Conservation (phyloP, 1,140 invertebrate genomes). For the Heliconius congener region DNA sequence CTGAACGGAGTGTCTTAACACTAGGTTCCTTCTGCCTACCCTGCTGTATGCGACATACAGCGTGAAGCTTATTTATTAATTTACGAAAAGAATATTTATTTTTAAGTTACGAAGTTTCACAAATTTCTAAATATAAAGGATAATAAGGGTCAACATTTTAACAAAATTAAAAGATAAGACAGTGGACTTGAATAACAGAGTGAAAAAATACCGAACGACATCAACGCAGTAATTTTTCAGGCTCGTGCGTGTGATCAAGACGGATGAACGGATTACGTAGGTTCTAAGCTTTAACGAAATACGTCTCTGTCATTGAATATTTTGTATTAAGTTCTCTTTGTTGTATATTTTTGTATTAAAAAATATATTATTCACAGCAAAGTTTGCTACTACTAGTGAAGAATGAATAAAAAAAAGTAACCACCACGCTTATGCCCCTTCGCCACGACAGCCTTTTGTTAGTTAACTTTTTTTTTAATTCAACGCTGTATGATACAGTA, state of each 20-base stretch:
- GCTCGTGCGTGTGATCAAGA: constrained; percentile 43
- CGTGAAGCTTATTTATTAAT: too few species aligned
- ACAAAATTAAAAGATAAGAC: constrained; percentile 18
- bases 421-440: too few species aligned
- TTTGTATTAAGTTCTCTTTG: neutral
- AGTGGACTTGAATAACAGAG: constrained; percentile 17
- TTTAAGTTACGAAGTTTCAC: neutral
- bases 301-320: constrained; percentile 9
- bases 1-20: too few species aligned
- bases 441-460: too few species aligned
- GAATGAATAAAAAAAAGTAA: too few species aligned
- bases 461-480: too few species aligned
- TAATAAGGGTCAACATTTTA: neutral
- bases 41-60: too few species aligned
- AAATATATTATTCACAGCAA: neutral
- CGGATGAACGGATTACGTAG: constrained; percentile 42
- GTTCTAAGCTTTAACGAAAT: constrained; percentile 38
- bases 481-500: too few species aligned
- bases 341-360: neutral
- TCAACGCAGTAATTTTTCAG: constrained; percentile 46
- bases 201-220: constrained; percentile 33
- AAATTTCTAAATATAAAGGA: neutral
- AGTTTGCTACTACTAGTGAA: too few species aligned
- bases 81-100: neutral
- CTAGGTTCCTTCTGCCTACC: too few species aligned